Evolutionary conservation across 2,888 invertebrate species (phyloP).

Genomic region (Rhamphomyia laevipes): DNA sequence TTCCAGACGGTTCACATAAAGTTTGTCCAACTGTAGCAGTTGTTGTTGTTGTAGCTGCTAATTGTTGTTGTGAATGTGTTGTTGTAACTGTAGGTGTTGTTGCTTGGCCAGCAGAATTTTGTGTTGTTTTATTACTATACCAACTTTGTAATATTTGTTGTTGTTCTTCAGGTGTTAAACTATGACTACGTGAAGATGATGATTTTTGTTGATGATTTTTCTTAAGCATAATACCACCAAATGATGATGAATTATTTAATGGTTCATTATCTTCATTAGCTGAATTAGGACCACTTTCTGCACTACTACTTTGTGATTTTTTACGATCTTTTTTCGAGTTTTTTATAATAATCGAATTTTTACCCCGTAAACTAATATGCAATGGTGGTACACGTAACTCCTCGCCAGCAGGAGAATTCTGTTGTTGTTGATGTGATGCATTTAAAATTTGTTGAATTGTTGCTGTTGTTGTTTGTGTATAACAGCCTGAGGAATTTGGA

Average conservation of each 20-base stretch:
- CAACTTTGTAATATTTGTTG: background rate
- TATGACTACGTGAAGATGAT: too few species aligned
- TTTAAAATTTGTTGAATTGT: slow-evolving; percentile 14
- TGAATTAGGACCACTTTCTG: slow-evolving; percentile 46
- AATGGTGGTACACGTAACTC: slow-evolving; percentile 78
- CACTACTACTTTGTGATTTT: slow-evolving; percentile 39
- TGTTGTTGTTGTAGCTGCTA: slow-evolving; percentile 5
- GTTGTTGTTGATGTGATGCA: slow-evolving; percentile 11
- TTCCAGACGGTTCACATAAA: background rate
- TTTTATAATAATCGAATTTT: slow-evolving; percentile 75
- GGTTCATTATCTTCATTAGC: too few species aligned
- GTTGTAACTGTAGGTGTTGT: slow-evolving; percentile 15
- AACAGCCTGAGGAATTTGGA: background rate
- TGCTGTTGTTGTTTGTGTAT: slow-evolving; percentile 5
- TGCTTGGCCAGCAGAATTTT: background rate
- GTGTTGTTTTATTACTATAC: background rate
- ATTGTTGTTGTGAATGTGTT: slow-evolving; percentile 5
- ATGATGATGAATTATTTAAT: too few species aligned
- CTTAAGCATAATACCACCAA: too few species aligned
- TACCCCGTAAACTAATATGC: slow-evolving; percentile 73
- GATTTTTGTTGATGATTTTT: too few species aligned
- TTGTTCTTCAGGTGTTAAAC: background rate
- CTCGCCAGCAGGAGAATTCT: slow-evolving; percentile 35
- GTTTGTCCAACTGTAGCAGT: slow-evolving; percentile 16
- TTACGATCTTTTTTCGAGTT: slow-evolving; percentile 60